Conservation (phyloP, 2,797 vertebrate genomes). For the Rhincodon typus region DNA sequence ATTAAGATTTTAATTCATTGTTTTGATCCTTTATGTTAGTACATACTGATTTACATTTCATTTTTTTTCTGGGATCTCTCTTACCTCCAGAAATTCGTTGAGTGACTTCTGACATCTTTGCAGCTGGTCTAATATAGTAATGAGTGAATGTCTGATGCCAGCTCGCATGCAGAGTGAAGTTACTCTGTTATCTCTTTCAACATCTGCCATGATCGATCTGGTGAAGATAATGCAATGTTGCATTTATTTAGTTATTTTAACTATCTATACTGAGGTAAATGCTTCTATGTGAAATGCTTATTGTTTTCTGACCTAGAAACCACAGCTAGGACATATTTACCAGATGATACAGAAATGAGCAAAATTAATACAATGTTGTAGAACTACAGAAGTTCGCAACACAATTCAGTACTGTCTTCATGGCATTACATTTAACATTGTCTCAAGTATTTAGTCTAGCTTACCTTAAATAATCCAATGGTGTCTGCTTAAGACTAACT, state of each 20-base stretch:
- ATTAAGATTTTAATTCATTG: not conserved
- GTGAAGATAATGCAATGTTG: slow-evolving; percentile 39
- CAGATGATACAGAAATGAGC: not conserved
- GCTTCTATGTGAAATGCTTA: not conserved
- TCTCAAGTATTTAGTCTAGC: not conserved
- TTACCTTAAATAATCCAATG: not conserved
- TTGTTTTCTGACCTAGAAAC: not conserved
- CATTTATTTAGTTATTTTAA: not conserved
- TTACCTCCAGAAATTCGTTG: slow-evolving; percentile 94
- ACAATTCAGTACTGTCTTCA: not conserved
- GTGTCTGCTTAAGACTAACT: not conserved
- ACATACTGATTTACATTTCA: not conserved
- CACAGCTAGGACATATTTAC: not conserved
- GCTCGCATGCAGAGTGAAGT: slow-evolving; percentile 71
- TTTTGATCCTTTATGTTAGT: not conserved
- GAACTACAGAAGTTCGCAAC: no score
- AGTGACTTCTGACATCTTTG: slow-evolving; percentile 96
- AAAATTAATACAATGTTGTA: not conserved
- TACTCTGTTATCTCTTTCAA: slow-evolving; percentile 80
- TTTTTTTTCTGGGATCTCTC: not conserved
- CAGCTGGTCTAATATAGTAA: slow-evolving; percentile 85
- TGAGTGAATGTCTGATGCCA: slow-evolving; percentile 78
- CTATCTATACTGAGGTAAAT: not conserved
- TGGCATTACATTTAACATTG: not conserved
- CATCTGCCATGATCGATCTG: slow-evolving; percentile 85